Percentiles rank a stretch among this genome's conserved stretches.
Evolutionary conservation across 2,113 vertebrate genomes (phyloP).

Genomic region (Puffinus mauretanicus): DNA sequence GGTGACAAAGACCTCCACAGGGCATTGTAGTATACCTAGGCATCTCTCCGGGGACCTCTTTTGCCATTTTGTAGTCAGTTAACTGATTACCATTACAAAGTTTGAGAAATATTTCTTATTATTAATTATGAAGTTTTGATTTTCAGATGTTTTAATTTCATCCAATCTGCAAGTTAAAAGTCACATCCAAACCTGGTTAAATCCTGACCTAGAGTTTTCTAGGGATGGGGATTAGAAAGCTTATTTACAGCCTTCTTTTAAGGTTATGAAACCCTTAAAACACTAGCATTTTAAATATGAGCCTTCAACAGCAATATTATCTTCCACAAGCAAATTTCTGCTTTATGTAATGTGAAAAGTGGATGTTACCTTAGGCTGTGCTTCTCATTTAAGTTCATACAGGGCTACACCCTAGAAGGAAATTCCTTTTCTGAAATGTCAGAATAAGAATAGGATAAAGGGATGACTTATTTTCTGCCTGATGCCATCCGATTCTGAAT

Average conservation of each 20-base stretch:
- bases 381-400: neutral
- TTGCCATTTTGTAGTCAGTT: neutral
- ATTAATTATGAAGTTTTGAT: neutral
- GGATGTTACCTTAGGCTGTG: neutral
- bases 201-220: neutral
- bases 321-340: neutral
- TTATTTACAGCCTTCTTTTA: neutral
- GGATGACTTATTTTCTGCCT: constrained; percentile 49
- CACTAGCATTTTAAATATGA: neutral
- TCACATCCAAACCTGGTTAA: neutral
- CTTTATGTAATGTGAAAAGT: constrained; percentile 27
- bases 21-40: neutral
- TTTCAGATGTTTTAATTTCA: neutral
- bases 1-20: neutral
- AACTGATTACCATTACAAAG: neutral
- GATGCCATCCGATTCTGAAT: constrained; percentile 40
- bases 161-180: neutral
- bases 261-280: neutral
- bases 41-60: neutral
- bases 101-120: neutral
- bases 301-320: constrained; percentile 1
- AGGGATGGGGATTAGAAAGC: neutral
- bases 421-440: constrained; percentile 46
- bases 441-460: constrained; percentile 5
- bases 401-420: constrained; percentile 25